Percentiles rank a stretch among this genome's conserved stretches.
phyloP scores from a whole-genome alignment of 2,888 invertebrate species.

The Phorcus lineatus region DNA sequence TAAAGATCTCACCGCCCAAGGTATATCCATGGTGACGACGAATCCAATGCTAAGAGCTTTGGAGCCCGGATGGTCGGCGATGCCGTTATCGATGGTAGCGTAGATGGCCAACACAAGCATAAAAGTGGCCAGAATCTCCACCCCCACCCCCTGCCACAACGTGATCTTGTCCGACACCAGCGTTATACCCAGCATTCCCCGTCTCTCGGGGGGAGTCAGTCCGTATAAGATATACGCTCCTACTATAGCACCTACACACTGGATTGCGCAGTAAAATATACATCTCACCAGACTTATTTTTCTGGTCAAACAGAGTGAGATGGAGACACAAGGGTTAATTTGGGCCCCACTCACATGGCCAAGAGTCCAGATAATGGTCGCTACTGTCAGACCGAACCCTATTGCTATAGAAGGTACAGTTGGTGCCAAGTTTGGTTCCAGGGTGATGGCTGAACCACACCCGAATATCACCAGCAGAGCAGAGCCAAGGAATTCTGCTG shows the following conservation, averaged over 20 bases:
- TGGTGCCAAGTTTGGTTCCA: constrained; percentile 58
- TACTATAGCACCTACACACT: constrained; percentile 94
- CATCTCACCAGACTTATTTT: constrained; percentile 89
- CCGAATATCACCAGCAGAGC: constrained; percentile 90
- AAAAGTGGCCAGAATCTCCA: constrained; percentile 91
- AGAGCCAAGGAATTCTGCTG: constrained; percentile 92
- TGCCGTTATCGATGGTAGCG: constrained; percentile 85
- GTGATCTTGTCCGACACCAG: constrained; percentile 60
- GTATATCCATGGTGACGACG: constrained; percentile 89
- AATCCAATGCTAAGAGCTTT: constrained; percentile 89
- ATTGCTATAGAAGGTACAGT: constrained; percentile 85
- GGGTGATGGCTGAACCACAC: constrained; percentile 81
- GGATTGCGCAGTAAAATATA: constrained; percentile 89
- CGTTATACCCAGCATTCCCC: constrained; percentile 51
- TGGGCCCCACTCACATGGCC: constrained; percentile 94
- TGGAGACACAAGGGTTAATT: constrained; percentile 93
- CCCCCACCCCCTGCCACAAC: constrained; percentile 84
- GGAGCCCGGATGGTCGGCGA: constrained; percentile 87
- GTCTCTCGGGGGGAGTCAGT: constrained; percentile 50
- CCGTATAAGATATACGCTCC: constrained; percentile 94
- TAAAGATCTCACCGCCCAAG: constrained; percentile 85
- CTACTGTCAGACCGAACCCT: constrained; percentile 91
- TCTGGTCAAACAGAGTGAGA: constrained; percentile 88
- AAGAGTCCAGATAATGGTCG: constrained; percentile 86
- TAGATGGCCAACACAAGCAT: constrained; percentile 91